Evolutionary conservation across 2,888 invertebrate species (phyloP).

Genomic region (Boloria euphrosyne): DNA sequence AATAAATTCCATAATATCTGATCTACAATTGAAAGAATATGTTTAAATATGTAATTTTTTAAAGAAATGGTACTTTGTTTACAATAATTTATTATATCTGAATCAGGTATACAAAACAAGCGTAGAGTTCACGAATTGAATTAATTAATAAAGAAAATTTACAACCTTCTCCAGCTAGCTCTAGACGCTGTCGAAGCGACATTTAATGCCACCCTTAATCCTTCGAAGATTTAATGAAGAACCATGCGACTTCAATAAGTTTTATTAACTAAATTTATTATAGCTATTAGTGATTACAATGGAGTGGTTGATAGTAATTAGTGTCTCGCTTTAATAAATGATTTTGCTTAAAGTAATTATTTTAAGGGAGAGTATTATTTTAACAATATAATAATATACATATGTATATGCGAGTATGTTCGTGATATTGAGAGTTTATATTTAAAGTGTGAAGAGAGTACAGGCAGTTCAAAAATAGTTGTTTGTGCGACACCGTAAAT

Average conservation of each 20-base stretch:
- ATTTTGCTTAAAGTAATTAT: slow-evolving; percentile 54
- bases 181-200: slow-evolving; percentile 21
- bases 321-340: slow-evolving; percentile 43
- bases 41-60: no score
- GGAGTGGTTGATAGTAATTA: slow-evolving; percentile 41
- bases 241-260: slow-evolving; percentile 35
- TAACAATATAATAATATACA: slow-evolving; percentile 45
- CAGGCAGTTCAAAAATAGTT: slow-evolving; percentile 72
- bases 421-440: slow-evolving; percentile 75
- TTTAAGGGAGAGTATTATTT: slow-evolving; percentile 57
- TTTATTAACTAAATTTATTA: slow-evolving; percentile 38
- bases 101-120: not conserved
- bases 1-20: no score
- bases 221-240: slow-evolving; percentile 35
- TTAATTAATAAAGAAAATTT: slow-evolving; percentile 17
- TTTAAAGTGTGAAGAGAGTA: slow-evolving; percentile 75
- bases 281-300: slow-evolving; percentile 40
- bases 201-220: slow-evolving; percentile 25
- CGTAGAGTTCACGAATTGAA: not conserved
- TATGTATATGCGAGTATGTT: slow-evolving; percentile 47
- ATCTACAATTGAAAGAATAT: no score
- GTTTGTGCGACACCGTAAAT: slow-evolving; percentile 71
- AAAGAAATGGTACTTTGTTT: no score
- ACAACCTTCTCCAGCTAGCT: slow-evolving; percentile 5
- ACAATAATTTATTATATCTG: not conserved